Evolutionary conservation across 1,140 invertebrate genomes (phyloP).

Genomic region (Nasonia vitripennis): DNA sequence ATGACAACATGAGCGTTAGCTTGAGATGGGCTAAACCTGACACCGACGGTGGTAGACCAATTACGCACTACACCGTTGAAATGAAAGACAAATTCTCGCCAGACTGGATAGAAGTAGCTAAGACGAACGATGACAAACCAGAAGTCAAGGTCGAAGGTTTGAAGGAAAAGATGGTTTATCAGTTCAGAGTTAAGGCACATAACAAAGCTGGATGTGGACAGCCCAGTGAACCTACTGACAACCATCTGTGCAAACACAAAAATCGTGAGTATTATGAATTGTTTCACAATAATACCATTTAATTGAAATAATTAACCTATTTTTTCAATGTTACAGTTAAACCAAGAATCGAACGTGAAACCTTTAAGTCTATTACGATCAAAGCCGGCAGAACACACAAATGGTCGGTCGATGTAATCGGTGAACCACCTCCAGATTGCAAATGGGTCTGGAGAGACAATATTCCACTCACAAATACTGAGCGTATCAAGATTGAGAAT

Average conservation of each 20-base stretch:
- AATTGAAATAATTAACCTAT: constrained; percentile 29
- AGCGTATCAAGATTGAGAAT: constrained; percentile 92
- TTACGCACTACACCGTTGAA: constrained; percentile 95
- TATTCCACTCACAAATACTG: constrained; percentile 86
- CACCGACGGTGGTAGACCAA: constrained; percentile 95
- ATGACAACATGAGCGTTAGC: constrained; percentile 92
- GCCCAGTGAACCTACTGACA: constrained; percentile 93
- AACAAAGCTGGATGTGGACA: constrained; percentile 93
- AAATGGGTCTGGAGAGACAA: constrained; percentile 92
- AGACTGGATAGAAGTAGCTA: constrained; percentile 91
- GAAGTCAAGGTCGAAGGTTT: constrained; percentile 89
- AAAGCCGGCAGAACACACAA: constrained; percentile 93
- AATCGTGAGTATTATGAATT: constrained; percentile 83
- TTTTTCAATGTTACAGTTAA: constrained; percentile 79
- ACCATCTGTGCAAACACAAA: constrained; percentile 94
- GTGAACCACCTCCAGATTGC: constrained; percentile 91
- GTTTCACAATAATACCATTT: background rate
- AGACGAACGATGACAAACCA: constrained; percentile 85
- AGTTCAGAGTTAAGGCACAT: constrained; percentile 93
- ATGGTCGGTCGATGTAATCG: constrained; percentile 92
- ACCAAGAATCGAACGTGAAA: constrained; percentile 93
- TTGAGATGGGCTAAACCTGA: constrained; percentile 93
- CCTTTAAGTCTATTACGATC: constrained; percentile 89
- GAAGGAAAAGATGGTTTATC: constrained; percentile 95
- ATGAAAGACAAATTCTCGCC: constrained; percentile 95